Evolutionary conservation across 1,140 invertebrate species (phyloP), one percentile per base, ranked within the genome.

Genomic region (Sitodiplosis mosellana): DNA sequence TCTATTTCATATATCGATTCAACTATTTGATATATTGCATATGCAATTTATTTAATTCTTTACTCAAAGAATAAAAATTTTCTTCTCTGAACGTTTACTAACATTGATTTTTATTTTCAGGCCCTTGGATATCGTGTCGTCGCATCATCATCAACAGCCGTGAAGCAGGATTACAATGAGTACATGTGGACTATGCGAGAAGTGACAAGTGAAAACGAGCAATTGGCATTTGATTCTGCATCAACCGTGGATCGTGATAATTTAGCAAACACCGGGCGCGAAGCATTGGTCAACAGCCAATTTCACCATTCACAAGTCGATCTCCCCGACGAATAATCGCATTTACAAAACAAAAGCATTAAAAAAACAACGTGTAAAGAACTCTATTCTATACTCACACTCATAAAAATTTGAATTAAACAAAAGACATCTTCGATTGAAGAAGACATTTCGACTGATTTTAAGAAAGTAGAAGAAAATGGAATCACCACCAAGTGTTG

Each of bases 171-270:
- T 60, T 84, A 86, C 59, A 86, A 85, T 72, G 82, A 86, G 58
- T 85, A 86, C 56, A 86, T 87, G 81, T 88, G 85, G 85, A 88
- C 85, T 64, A 84, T 87, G 80, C 79, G 83, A 72, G 84, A 83
- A 66, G 83, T 87, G 54, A 87, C 87, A 65, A 69, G 77, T 46
- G 84, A 87, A 58, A 83, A 83, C 40, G 84, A 88, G 61, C 76
- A 75, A 20, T 64, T 69, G 42, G 62, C 69, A 56, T 63, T 68
- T 41, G 72, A 74, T 48, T 65, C 74, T 15, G 65, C 63, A 19
- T 69, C 72, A 51, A 67, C 72, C 53, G 71, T 74, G 45, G 71
- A 74, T 46, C 67, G 71, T 54, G 73, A 75, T 49, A 74, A 75
- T 54, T 66, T 73, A 34, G 71, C 72, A 41, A 75, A 74, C 54